Evolutionary conservation across 2,113 vertebrate genomes (phyloP), one percentile per base, ranked within the genome.

Genomic region (Myotis yumanensis): DNA sequence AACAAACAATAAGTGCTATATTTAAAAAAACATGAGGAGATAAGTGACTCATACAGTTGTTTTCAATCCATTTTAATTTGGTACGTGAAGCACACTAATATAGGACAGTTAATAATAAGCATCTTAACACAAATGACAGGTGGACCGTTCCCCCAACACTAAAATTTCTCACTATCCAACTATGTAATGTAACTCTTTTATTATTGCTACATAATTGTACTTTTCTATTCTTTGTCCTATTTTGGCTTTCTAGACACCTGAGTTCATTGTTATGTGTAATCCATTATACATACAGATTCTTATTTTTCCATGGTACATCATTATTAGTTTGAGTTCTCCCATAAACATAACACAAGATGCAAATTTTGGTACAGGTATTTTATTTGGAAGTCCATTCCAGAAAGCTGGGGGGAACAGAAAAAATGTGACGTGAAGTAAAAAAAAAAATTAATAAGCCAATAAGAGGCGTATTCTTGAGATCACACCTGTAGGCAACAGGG

Each of bases 51-150:
- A 59, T 68, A 66, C 3, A 15, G 25, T 86, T 77, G 51, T 90
- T 88, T 59, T 91, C 16, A 57, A 30, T 95, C 32, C 20, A 40
- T 85, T 95, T 96, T 86, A 95, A 89, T 93, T 88, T 92, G 32
- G 28, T 76, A 52, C 3, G 23, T 3, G 37, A 68, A 95, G 23
- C 17, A 82, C 23, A 77, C 22, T 40, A 37, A 80, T 54, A 48
- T 73, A 83, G 57, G 54, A 79, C 20, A 8, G 46, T 73, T 89
- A 86, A 93, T 86, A 94, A 88, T 95, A 96, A 91, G 40, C 11
- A 77, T 59, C 57, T 87, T 93, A 81, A 88, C 54, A 96, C 37
- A 89, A 75, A 80, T 43, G 72, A 93, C 84, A 96, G 89, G 90
- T 90, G 90, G 62, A 40, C 48, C 66, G 72, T 82, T 79, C 25